Base-by-base conservation (phyloP, 2,797 vertebrate species). In the Pyrocephalus nanus region DNA sequence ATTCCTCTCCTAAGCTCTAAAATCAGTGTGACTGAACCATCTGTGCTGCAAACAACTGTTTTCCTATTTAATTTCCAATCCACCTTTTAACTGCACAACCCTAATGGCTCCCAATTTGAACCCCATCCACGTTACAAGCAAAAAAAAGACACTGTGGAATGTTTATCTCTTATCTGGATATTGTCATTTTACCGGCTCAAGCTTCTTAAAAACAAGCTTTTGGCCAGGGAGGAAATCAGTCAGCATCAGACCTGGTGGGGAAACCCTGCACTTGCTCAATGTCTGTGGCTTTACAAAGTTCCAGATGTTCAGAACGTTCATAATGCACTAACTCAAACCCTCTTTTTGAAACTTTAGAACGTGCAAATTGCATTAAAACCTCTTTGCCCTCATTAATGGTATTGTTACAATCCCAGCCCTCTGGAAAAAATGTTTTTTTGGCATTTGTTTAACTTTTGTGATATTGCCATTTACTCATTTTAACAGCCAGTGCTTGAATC, bases 371-470 rank as follows among this genome's bases (percentile, higher is more conserved):
- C 98, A 98, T 98, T 98, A 98, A 98, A 97, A 98, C 97, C 97
- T 97, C 97, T 97, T 97, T 98, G 97, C 98, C 98, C 98, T 98
- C 97, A 98, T 98, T 98, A 98, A 98, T 98, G 97, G 97, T 96
- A 98, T 97, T 98, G 97, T 98, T 98, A 98, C 97, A 98, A 97
- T 97, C 97, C 97, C 90, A 92, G 97, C 80, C 91, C 97, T 97
- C 98, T 98, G 98, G 98, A 98, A 98, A 98, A 98, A 98, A 98
- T 97, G 98, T 96, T 98, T 98, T 98, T 98, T 98, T 98, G 98
- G 98, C 98, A 97, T 98, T 97, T 98, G 97, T 98, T 98, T 98
- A 97, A 98, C 97, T 98, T 98, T 97, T 92, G 97, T 97, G 97
- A 98, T 98, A 98, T 97, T 97, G 97, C 97, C 98, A 98, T 98